Conservation (phyloP, 53 echinoderm and acorn worm species). For the Actinopyga echinites region DNA sequence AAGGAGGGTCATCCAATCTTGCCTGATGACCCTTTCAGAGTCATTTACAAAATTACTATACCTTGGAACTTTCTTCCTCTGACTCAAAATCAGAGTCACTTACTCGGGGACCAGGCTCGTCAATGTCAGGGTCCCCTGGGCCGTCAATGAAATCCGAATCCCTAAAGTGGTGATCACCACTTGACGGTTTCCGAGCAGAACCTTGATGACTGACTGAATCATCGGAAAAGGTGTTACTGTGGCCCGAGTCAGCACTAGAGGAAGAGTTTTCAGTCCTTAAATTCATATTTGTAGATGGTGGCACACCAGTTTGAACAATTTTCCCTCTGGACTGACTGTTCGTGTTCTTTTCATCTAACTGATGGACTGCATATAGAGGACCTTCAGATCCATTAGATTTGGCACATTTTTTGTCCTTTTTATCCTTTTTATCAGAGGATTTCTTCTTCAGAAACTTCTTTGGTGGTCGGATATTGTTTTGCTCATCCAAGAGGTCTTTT, state of each 20-base stretch:
- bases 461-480: background rate
- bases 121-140: background rate
- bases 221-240: background rate
- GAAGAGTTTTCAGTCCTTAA: background rate
- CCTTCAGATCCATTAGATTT: background rate
- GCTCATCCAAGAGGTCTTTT: background rate
- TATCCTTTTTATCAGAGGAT: background rate
- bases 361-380: background rate
- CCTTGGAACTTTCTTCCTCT: constrained; percentile 44
- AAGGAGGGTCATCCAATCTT: no score
- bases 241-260: constrained; percentile 29
- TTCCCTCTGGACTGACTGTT: constrained; percentile 1
- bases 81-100: constrained; percentile 48
- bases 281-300: background rate
- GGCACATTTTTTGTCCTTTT: background rate
- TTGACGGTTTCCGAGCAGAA: constrained; percentile 20
- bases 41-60: constrained; percentile 15
- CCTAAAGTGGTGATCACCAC: background rate
- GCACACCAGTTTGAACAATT: background rate
- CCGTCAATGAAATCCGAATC: constrained; percentile 41
- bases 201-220: background rate
- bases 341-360: background rate
- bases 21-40: no score
- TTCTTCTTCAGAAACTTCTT: background rate
- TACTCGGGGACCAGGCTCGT: constrained; percentile 19